phyloP scores from a whole-genome alignment of 2,797 vertebrate species.

The Gallinago solitaria region DNA sequence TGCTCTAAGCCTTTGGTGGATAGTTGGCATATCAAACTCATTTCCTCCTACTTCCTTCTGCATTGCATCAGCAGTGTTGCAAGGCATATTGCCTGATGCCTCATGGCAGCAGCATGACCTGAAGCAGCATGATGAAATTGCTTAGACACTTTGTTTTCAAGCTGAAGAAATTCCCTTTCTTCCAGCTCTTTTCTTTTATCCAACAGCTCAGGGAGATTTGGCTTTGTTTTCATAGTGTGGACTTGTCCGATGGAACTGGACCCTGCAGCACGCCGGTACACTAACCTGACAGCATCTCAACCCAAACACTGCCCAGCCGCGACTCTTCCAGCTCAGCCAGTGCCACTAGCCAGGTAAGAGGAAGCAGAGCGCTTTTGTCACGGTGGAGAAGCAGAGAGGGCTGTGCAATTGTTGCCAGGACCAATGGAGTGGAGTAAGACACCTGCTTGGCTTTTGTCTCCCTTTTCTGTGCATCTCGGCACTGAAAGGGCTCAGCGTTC shows the following conservation, averaged over 20 bases:
- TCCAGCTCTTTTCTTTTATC: background rate
- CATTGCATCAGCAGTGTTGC: background rate
- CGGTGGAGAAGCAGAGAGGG: background rate
- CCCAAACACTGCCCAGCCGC: background rate
- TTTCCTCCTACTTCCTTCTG: conserved; percentile 6
- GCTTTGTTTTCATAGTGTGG: background rate
- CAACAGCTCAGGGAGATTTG: background rate
- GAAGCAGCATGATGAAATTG: background rate
- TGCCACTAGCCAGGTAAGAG: background rate
- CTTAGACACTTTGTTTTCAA: background rate
- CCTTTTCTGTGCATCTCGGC: background rate
- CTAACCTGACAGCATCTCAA: background rate
- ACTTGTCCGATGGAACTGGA: background rate
- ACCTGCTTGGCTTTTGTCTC: background rate
- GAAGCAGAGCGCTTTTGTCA: background rate
- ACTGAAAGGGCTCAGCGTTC: background rate
- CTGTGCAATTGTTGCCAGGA: background rate
- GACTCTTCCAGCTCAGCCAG: background rate
- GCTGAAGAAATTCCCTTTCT: background rate
- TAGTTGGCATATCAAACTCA: background rate
- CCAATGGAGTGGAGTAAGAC: background rate
- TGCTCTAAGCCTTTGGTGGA: background rate
- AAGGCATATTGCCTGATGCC: background rate
- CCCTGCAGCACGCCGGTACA: background rate
- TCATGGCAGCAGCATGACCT: background rate